These are phyloP conservation scores for Pachyramphus minor DNA, from an alignment of 2,113 vertebrate genomes.

Conservation along the genomic window DNA sequence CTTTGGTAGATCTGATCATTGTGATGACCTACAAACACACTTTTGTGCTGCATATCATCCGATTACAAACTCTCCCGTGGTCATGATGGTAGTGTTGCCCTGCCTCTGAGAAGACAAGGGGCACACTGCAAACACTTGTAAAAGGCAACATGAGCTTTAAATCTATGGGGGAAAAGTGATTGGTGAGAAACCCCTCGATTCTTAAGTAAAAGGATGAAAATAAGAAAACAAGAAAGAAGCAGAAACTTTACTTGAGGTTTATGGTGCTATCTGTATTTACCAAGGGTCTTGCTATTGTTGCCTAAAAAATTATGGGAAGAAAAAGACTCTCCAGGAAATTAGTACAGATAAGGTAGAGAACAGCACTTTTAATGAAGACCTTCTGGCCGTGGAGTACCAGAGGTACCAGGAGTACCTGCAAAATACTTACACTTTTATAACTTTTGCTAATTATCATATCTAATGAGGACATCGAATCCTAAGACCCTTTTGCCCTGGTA, in stretches of 20 bases:
- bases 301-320: too few species aligned
- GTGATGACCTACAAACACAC: accelerated
- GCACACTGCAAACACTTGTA: neutral
- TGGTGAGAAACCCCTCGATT: neutral
- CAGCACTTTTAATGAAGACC: too few species aligned
- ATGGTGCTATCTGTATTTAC: neutral
- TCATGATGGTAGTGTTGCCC: neutral
- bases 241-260: neutral
- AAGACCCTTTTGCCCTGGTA: too few species aligned
- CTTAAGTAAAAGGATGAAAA: neutral
- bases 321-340: too few species aligned
- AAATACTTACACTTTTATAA: too few species aligned
- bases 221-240: neutral
- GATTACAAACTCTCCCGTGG: neutral
- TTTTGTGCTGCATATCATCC: neutral
- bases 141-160: neutral
- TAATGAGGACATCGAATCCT: too few species aligned
- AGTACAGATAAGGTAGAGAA: too few species aligned
- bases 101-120: neutral
- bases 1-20: neutral
- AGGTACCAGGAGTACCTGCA: too few species aligned
- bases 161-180: neutral
- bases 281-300: neutral
- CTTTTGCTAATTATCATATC: too few species aligned
- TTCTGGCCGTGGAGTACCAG: too few species aligned